phyloP scores from a whole-genome alignment of 2,797 vertebrate genomes.

The Sciaenops ocellatus region DNA sequence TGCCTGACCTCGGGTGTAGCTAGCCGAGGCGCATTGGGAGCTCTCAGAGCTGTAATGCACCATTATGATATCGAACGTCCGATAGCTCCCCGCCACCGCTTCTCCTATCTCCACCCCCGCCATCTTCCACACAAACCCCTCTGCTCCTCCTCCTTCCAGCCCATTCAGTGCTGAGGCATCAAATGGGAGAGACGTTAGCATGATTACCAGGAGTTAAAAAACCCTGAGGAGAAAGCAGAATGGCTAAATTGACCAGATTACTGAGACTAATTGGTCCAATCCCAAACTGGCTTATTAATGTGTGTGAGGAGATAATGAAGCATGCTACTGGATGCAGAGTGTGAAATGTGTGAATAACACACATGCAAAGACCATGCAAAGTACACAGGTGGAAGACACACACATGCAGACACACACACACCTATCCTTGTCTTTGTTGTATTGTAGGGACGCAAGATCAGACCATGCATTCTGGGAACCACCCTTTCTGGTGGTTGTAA shows the following conservation, averaged over 20 bases:
- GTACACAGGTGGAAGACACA: constrained; percentile 27
- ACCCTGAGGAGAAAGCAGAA: constrained; percentile 56
- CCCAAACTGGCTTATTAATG: constrained; percentile 69
- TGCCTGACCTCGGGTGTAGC: constrained; percentile 69
- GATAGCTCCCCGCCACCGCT: constrained; percentile 23
- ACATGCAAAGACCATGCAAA: constrained; percentile 26
- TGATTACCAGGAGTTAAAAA: constrained; percentile 55
- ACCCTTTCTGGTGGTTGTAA: neutral
- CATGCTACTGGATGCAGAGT: constrained; percentile 24
- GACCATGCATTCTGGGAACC: neutral
- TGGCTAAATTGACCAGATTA: constrained; percentile 76
- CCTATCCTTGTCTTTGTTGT: neutral
- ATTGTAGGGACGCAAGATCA: neutral
- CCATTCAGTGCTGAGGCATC: constrained; percentile 26
- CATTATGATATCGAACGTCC: constrained; percentile 78
- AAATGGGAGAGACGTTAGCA: constrained; percentile 25
- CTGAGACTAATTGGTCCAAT: constrained; percentile 77
- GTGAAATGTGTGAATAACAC: constrained; percentile 30
- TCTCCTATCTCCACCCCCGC: constrained; percentile 11
- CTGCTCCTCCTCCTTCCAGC: constrained; percentile 12
- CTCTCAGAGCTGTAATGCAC: constrained; percentile 72
- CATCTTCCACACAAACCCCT: constrained; percentile 33
- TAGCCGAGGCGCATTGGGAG: constrained; percentile 52
- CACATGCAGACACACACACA: constrained; percentile 21
- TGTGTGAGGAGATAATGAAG: constrained; percentile 63